Evolutionary conservation across 92 coral and sea anemone genomes (phyloP).

Genomic region (Siderastrea radians): DNA sequence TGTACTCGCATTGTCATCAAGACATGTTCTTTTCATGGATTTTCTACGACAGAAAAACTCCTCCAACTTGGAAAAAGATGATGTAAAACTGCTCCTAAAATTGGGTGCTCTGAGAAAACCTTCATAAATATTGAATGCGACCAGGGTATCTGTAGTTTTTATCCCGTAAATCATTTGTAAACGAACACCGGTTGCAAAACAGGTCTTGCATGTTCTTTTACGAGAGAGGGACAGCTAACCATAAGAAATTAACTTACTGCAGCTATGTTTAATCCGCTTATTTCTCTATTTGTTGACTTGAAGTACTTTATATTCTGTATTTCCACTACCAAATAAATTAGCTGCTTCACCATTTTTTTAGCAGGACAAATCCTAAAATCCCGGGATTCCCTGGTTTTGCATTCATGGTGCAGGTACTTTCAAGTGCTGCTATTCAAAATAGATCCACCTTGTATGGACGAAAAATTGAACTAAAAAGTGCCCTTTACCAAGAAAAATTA

Average conservation of each 20-base stretch:
- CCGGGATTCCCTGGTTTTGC: background rate
- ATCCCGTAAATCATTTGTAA: slow-evolving; percentile 35
- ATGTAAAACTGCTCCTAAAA: background rate
- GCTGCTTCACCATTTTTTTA: background rate
- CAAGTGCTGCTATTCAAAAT: slow-evolving; percentile 8
- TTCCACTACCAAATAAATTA: background rate
- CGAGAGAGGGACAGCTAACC: background rate
- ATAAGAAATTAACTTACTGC: background rate
- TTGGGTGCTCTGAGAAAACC: slow-evolving; percentile 19
- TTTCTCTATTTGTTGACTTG: background rate
- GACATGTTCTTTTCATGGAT: background rate
- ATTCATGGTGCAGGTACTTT: slow-evolving; percentile 1
- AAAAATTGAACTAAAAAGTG: background rate
- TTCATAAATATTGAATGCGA: slow-evolving; percentile 36
- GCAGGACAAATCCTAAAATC: background rate
- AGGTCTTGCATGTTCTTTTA: slow-evolving; percentile 44
- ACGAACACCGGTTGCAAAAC: slow-evolving; percentile 31
- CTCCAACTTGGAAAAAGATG: background rate
- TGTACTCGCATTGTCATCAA: background rate
- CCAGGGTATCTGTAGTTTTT: slow-evolving; percentile 13
- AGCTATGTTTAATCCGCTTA: background rate
- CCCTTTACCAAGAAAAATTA: no score
- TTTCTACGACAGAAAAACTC: background rate
- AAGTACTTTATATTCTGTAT: background rate
- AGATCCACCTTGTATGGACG: background rate